Evolutionary conservation across 2,888 invertebrate species (phyloP).

Genomic region (Colletes collaris): DNA sequence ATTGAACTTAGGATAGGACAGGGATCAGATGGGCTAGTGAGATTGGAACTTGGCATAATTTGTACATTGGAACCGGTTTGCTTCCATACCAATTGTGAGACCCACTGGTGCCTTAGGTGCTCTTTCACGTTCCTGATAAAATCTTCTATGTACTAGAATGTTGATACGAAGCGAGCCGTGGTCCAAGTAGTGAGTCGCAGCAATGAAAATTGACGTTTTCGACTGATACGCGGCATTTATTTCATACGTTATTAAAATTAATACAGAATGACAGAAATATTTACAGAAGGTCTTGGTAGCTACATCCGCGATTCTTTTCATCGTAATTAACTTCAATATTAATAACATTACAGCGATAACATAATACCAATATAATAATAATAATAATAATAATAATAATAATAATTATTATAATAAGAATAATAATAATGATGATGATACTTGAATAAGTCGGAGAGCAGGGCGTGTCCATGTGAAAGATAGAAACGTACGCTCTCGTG

Average conservation of each 20-base stretch:
- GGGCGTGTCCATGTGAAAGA: slow-evolving; percentile 39
- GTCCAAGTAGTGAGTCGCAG: no score
- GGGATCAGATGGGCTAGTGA: no score
- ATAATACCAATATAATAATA: slow-evolving; percentile 46
- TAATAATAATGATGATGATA: slow-evolving; percentile 56
- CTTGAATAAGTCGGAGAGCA: slow-evolving; percentile 55
- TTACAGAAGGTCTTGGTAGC: slow-evolving; percentile 72
- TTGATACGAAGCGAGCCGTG: no score
- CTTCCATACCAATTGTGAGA: no score
- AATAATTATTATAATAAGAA: slow-evolving; percentile 33
- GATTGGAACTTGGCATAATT: no score
- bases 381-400: slow-evolving; percentile 26
- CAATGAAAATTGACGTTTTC: neutral
- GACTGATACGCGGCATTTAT: slow-evolving; percentile 73
- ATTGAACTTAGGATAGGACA: no score
- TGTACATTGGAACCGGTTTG: no score
- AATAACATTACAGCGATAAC: slow-evolving; percentile 54
- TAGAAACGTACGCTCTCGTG: slow-evolving; percentile 24
- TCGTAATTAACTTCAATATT: slow-evolving; percentile 61
- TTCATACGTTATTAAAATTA: slow-evolving; percentile 80
- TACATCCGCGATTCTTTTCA: slow-evolving; percentile 61
- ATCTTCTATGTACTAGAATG: no score
- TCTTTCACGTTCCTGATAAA: no score
- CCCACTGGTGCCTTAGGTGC: no score
- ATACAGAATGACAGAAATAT: slow-evolving; percentile 78